A percentile compares a stretch with the other conserved stretches of the same genome.
phyloP scores from a whole-genome alignment of 2,113 vertebrate species.

The Cervus canadensis region DNA sequence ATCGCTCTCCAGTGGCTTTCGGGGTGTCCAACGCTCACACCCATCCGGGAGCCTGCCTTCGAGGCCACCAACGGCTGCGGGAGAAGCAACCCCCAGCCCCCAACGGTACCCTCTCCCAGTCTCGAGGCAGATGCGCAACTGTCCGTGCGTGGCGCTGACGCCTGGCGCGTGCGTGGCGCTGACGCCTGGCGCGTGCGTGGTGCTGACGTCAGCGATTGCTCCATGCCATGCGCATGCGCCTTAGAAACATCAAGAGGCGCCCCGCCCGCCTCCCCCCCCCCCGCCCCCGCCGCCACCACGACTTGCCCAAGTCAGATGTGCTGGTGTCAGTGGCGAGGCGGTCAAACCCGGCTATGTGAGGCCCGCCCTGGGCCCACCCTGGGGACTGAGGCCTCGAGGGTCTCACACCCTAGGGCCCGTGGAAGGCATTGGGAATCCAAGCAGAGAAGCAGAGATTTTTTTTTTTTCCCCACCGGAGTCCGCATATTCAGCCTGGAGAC shows the following conservation, averaged over 20 bases:
- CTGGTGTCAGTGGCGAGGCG: background rate
- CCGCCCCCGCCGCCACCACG: rapidly evolving
- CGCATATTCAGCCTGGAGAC: background rate
- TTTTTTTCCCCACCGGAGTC: rapidly evolving
- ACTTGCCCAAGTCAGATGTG: background rate
- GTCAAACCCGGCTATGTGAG: rapidly evolving
- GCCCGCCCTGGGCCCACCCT: rapidly evolving
- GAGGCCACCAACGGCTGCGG: rapidly evolving
- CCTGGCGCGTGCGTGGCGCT: background rate
- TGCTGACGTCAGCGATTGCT: rapidly evolving
- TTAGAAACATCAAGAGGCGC: no score
- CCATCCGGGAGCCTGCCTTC: rapidly evolving
- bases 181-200: background rate
- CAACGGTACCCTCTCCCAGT: background rate
- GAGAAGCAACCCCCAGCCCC: rapidly evolving
- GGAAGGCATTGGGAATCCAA: background rate
- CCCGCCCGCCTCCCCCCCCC: no score
- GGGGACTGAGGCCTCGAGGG: background rate
- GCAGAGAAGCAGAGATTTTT: background rate
- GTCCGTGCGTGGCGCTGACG: background rate
- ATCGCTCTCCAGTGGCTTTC: background rate
- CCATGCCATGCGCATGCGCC: background rate
- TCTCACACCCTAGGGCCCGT: background rate
- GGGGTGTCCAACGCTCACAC: rapidly evolving
- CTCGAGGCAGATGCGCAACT: rapidly evolving